These are phyloP conservation scores for Oryzias curvinotus DNA, from an alignment of 2,113 vertebrate species.

Conservation along the genomic window DNA sequence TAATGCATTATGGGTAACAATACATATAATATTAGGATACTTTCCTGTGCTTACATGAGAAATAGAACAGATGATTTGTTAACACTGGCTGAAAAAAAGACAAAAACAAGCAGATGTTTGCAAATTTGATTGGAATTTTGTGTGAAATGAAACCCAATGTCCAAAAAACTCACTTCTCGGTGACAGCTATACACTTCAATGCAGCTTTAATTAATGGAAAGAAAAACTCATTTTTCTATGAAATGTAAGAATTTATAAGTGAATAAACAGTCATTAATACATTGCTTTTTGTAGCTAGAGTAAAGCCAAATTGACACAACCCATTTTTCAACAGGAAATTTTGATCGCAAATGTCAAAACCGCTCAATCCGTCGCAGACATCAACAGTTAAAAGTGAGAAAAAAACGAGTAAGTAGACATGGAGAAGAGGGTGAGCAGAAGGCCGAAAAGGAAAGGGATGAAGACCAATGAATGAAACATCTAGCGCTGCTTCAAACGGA, in stretches of 20 bases:
- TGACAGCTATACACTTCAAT: neutral
- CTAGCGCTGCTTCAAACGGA: conserved; percentile 58
- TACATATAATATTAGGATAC: no score
- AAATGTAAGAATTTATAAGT: no score
- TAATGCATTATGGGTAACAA: no score
- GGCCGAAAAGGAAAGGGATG: conserved; percentile 32
- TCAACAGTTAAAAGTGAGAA: conserved; percentile 32
- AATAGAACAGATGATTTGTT: no score
- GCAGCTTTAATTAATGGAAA: neutral
- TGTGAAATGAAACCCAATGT: no score
- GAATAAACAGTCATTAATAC: no score
- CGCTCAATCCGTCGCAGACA: conserved; percentile 32
- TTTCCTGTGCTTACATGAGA: no score
- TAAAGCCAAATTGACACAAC: conserved; percentile 24
- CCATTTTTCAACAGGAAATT: conserved; percentile 33
- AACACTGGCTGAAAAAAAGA: no score
- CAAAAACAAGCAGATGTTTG: no score
- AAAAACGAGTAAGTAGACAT: conserved; percentile 49
- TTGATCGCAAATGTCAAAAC: conserved; percentile 23
- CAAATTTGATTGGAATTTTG: no score
- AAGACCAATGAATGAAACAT: conserved; percentile 42
- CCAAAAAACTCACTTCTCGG: no score
- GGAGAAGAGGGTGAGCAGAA: conserved; percentile 22
- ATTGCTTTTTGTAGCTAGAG: neutral
- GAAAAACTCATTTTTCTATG: no score